Evolutionary conservation across 2,113 vertebrate species (phyloP).

Genomic region (Melanotaenia duboulayi): DNA sequence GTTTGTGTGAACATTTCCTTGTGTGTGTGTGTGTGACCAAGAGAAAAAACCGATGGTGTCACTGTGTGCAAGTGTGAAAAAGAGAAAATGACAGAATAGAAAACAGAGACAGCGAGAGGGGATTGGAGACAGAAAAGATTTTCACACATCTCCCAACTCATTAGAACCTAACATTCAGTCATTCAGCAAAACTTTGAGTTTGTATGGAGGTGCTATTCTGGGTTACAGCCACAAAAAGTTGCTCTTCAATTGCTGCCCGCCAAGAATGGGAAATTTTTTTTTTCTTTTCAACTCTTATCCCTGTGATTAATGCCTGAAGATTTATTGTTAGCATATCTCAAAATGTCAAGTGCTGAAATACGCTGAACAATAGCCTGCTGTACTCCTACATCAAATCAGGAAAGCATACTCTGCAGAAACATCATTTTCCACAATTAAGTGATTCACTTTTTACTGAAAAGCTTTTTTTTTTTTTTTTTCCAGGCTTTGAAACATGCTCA

Average conservation of each 20-base stretch:
- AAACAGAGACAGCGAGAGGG: background rate
- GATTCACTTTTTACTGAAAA: background rate
- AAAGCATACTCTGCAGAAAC: background rate
- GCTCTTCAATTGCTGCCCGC: conserved; percentile 17
- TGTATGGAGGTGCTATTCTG: conserved; percentile 52
- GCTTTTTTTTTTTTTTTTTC: too few species aligned
- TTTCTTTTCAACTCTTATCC: background rate
- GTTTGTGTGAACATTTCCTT: conserved; percentile 8
- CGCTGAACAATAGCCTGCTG: conserved; percentile 4
- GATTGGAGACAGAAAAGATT: conserved; percentile 11
- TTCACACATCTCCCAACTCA: conserved; percentile 61
- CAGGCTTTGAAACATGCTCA: background rate
- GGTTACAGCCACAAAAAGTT: conserved; percentile 32
- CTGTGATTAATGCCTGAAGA: conserved; percentile 15
- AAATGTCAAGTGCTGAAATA: conserved; percentile 1
- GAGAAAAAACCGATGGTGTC: conserved; percentile 25
- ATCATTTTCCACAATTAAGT: background rate
- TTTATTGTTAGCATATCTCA: conserved; percentile 17
- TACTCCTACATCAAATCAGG: background rate
- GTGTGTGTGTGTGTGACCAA: conserved; percentile 34
- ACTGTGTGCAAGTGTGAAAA: conserved; percentile 21
- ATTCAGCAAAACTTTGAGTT: conserved; percentile 52
- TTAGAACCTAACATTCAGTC: conserved; percentile 61
- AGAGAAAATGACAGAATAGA: conserved; percentile 33
- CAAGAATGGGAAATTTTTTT: conserved; percentile 1